Conservation (phyloP, 2,113 vertebrate species). For the Tylochromis polylepis region DNA sequence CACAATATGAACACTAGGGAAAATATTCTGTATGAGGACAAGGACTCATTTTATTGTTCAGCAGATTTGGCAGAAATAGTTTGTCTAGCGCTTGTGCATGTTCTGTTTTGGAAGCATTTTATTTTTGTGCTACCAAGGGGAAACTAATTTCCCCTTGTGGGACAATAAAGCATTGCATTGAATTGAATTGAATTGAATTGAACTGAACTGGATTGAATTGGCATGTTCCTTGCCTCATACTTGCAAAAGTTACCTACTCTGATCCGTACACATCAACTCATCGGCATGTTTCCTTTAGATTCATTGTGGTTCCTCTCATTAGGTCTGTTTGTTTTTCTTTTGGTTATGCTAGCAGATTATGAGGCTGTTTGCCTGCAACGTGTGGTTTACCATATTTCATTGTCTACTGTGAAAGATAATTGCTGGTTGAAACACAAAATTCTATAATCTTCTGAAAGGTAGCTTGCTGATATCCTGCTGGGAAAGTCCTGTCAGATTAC, state of each 20-base stretch:
- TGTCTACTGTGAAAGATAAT: constrained; percentile 45
- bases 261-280: constrained; percentile 5
- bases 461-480: constrained; percentile 6
- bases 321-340: constrained; percentile 31
- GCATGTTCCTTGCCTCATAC: neutral
- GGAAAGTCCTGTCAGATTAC: constrained; percentile 49
- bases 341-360: constrained; percentile 19
- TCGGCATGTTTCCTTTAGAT: neutral
- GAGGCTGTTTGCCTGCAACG: constrained; percentile 10
- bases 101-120: neutral
- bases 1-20: neutral
- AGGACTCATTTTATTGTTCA: neutral
- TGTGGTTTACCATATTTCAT: constrained; percentile 3
- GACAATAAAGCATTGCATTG: neutral
- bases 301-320: neutral
- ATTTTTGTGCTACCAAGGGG: neutral
- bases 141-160: neutral
- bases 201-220: neutral
- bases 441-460: constrained; percentile 44
- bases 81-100: neutral
- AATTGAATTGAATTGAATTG: neutral
- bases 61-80: neutral
- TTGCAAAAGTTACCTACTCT: neutral
- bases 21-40: neutral
- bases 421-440: constrained; percentile 43